Evolutionary conservation across 2,888 invertebrate genomes (phyloP).

Genomic region (Exephanes ischioxanthus): DNA sequence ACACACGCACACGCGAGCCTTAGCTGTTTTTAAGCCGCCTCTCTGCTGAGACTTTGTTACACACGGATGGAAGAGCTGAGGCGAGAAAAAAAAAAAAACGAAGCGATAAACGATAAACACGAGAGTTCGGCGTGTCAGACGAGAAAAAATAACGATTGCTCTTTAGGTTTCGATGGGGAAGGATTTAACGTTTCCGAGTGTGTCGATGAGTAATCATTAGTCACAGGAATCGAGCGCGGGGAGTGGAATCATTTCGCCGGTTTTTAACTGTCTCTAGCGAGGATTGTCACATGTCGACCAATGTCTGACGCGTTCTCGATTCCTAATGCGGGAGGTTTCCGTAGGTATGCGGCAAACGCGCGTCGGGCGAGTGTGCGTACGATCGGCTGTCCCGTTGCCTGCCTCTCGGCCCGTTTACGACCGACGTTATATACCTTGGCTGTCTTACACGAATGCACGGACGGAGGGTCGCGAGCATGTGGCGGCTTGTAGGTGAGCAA

Average conservation of each 20-base stretch:
- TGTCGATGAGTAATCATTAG: conserved; percentile 7
- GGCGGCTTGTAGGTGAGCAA: not conserved
- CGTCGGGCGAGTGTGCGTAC: not conserved
- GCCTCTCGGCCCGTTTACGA: not conserved
- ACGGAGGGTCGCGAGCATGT: not conserved
- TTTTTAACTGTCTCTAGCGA: conserved; percentile 15
- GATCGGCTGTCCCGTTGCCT: conserved; percentile 6
- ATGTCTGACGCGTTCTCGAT: conserved; percentile 6
- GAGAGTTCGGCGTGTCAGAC: conserved; percentile 28
- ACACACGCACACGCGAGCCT: not conserved
- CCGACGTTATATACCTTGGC: not conserved
- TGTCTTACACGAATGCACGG: conserved; percentile 1
- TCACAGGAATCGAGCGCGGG: conserved; percentile 14
- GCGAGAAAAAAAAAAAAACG: not conserved
- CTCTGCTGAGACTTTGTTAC: not conserved
- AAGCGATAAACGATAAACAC: conserved; percentile 1
- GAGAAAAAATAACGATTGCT: conserved; percentile 4
- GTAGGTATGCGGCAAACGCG: conserved; percentile 1
- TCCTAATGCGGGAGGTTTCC: not conserved
- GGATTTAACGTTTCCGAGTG: not conserved
- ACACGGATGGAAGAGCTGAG: not conserved
- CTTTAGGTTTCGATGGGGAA: not conserved
- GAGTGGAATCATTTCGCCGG: conserved; percentile 13
- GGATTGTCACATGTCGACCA: conserved; percentile 18
- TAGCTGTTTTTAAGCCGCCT: not conserved